Conservation (phyloP, 2,888 invertebrate genomes). For the Stegana nigrithorax region DNA sequence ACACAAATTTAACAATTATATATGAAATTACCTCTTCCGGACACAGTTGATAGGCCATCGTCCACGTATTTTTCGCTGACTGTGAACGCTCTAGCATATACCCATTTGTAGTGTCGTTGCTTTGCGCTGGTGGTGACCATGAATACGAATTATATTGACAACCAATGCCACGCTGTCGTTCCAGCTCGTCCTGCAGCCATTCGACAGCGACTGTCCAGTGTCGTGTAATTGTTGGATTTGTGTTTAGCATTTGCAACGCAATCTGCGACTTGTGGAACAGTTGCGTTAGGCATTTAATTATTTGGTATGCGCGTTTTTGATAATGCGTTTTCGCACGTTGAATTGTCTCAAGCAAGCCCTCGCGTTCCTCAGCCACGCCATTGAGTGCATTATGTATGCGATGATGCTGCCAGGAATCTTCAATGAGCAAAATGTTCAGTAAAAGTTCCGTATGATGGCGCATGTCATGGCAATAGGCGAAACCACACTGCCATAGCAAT, state of each 20-base stretch:
- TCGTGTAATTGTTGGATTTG: slow-evolving; percentile 81
- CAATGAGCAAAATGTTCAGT: slow-evolving; percentile 86
- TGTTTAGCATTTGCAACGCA: slow-evolving; percentile 83
- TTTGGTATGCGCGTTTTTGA: slow-evolving; percentile 96
- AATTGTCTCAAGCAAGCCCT: slow-evolving; percentile 93
- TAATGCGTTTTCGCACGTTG: slow-evolving; percentile 92
- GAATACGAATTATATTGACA: slow-evolving; percentile 83
- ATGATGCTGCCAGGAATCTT: slow-evolving; percentile 96
- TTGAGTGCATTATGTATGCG: slow-evolving; percentile 93
- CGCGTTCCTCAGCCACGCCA: slow-evolving; percentile 85
- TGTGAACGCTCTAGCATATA: slow-evolving; percentile 94
- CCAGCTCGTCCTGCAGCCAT: slow-evolving; percentile 96
- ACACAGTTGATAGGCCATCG: slow-evolving; percentile 81
- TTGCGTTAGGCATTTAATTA: slow-evolving; percentile 94
- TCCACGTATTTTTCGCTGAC: slow-evolving; percentile 89
- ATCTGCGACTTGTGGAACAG: slow-evolving; percentile 87
- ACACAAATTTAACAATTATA: neutral
- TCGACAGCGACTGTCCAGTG: slow-evolving; percentile 91
- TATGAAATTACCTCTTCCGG: slow-evolving; percentile 77
- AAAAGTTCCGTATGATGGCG: slow-evolving; percentile 92
- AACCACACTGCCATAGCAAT: slow-evolving; percentile 88
- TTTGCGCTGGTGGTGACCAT: slow-evolving; percentile 94
- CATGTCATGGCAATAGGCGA: slow-evolving; percentile 93
- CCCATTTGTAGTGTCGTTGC: slow-evolving; percentile 94
- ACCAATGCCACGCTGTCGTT: slow-evolving; percentile 73